Evolutionary conservation across 2,113 vertebrate genomes (phyloP).

Genomic region (Anhinga anhinga): DNA sequence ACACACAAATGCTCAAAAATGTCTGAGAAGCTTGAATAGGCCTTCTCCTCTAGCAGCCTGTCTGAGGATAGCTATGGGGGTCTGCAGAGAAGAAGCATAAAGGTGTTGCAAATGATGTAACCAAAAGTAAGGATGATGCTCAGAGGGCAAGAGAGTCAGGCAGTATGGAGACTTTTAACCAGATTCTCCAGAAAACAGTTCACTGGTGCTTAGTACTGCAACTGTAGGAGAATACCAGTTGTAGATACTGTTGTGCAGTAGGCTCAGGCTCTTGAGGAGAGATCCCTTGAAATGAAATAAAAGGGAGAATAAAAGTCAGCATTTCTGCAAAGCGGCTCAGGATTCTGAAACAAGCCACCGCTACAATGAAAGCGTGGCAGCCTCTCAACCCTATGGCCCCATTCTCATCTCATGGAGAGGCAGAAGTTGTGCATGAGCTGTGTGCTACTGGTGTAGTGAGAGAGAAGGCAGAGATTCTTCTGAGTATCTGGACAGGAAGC

Average conservation of each 20-base stretch:
- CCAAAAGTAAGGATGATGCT: background rate
- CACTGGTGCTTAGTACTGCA: constrained; percentile 15
- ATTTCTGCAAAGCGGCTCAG: background rate
- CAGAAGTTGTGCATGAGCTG: background rate
- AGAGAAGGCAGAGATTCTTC: background rate
- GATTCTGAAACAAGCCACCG: background rate
- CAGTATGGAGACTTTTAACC: background rate
- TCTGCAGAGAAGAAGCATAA: background rate
- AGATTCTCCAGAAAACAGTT: background rate
- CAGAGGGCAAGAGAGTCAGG: background rate
- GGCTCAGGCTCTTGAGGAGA: background rate
- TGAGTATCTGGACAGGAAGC: background rate
- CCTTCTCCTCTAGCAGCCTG: background rate
- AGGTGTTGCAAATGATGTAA: background rate
- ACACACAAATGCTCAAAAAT: background rate
- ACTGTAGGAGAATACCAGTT: background rate
- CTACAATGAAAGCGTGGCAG: background rate
- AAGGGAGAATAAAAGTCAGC: background rate
- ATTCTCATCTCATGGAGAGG: background rate
- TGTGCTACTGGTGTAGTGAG: background rate
- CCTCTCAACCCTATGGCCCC: background rate
- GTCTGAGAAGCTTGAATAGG: background rate
- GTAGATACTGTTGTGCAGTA: background rate
- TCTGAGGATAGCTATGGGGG: background rate
- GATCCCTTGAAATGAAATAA: background rate